Conservation (phyloP, 1,140 invertebrate species). For the Leptoteleia sp. region DNA sequence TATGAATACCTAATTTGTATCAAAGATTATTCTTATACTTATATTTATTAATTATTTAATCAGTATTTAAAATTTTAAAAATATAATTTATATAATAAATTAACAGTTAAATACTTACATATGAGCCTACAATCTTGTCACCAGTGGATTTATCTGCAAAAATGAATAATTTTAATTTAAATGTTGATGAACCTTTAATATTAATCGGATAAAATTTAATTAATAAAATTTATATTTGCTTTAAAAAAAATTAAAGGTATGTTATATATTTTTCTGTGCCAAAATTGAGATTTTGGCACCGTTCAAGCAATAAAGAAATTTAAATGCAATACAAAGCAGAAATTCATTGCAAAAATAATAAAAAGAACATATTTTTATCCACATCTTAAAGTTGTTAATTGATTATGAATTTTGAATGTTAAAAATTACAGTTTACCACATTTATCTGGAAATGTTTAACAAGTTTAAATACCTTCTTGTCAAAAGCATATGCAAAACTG, state of each 20-base stretch:
- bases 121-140: conserved; percentile 74
- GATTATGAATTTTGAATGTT: not conserved
- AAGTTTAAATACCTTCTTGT: no score
- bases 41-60: no score
- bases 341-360: no score
- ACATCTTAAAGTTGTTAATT: no score
- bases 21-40: no score
- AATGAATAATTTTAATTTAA: not conserved
- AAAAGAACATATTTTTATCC: not conserved
- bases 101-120: conserved; percentile 72
- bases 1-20: no score
- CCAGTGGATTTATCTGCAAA: conserved; percentile 78
- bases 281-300: conserved; percentile 6
- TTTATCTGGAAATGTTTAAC: no score
- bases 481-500: not conserved
- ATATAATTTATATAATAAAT: no score
- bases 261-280: not conserved
- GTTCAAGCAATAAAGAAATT: not conserved
- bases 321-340: no score
- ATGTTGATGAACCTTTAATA: not conserved
- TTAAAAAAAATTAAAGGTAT: not conserved
- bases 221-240: not conserved
- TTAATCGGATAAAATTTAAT: not conserved
- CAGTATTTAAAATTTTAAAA: no score
- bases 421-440: no score